Percentiles rank a stretch among this genome's conserved stretches.
phyloP scores from a whole-genome alignment of 2,113 vertebrate genomes.

The Noctilio leporinus region DNA sequence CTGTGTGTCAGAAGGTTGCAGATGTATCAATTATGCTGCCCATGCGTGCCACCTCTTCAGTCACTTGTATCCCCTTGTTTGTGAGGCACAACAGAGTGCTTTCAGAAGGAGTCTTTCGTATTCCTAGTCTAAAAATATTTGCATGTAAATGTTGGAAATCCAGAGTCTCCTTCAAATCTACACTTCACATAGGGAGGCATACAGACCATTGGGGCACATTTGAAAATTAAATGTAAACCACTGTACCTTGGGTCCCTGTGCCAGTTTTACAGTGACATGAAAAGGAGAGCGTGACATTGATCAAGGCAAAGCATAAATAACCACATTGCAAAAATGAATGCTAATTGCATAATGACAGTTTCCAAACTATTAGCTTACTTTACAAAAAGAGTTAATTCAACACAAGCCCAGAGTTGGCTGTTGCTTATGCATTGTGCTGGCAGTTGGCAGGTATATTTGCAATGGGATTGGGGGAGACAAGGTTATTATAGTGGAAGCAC shows the following conservation, averaged over 20 bases:
- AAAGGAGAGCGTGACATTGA: slow-evolving; percentile 32
- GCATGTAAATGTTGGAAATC: slow-evolving; percentile 55
- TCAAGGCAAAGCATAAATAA: slow-evolving; percentile 50
- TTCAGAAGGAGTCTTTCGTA: slow-evolving; percentile 51
- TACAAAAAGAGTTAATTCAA: slow-evolving; percentile 73
- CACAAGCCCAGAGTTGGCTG: slow-evolving; percentile 51
- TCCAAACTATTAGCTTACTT: slow-evolving; percentile 73
- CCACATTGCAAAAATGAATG: slow-evolving; percentile 54
- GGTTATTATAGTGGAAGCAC: slow-evolving; percentile 46
- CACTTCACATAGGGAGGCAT: not conserved
- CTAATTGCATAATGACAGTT: slow-evolving; percentile 66
- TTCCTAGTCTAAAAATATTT: slow-evolving; percentile 55
- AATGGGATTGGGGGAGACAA: slow-evolving; percentile 44
- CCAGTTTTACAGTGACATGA: not conserved
- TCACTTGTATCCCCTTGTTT: slow-evolving; percentile 45
- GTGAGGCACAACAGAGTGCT: slow-evolving; percentile 40
- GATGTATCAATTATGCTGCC: slow-evolving; percentile 46
- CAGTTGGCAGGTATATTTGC: slow-evolving; percentile 59
- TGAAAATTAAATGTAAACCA: slow-evolving; percentile 5
- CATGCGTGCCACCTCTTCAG: not conserved
- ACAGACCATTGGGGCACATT: not conserved
- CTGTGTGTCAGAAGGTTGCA: slow-evolving; percentile 17
- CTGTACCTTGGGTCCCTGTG: not conserved
- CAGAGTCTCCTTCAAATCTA: slow-evolving; percentile 31
- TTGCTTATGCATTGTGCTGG: slow-evolving; percentile 55